Evolutionary conservation across 2,888 invertebrate species (phyloP), one percentile per base, ranked within the genome.

Genomic region (Sarcophaga variegata): DNA sequence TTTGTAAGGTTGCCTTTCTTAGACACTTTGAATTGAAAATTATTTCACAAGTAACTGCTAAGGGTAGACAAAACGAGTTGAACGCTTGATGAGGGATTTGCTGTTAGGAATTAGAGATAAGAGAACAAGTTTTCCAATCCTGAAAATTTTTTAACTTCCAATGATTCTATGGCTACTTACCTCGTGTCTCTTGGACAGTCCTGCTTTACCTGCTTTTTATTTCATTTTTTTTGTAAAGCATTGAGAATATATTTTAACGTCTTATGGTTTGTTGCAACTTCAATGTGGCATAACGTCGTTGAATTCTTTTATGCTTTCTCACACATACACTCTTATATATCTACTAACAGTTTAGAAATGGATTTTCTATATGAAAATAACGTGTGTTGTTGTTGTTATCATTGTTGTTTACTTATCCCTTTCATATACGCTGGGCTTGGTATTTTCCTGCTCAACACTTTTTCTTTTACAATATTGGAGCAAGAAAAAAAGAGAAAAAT

Each of bases 261-360:
- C 67, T 83, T 54, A 80, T 20, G 79, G 72, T 87, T 81, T 78
- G 79, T 84, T 88, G 82, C 74, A 78, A 83, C 81, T 83, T 64
- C 81, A 88, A 80, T 86, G 75, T 84, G 62, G 79, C 87, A 81
- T 78, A 84, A 84, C 70, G 54, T 59, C 81, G 54, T 63, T 71
- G 49, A 49, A 49, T 49, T 49, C 8, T 11, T 49, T 14, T 11
- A 49, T 14, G 11, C 49, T 14, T 49, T 49, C 49, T 4, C 12
- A 49, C 14, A 49, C 49, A 4, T 49, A 49, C 49, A 14, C 49
- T 49, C 37, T 37, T 37, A 37, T 37, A 37, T 37, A 37, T 37
- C 67, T 81, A 60, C 71, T 64, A 63, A 60, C 81, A 66, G 69
- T 70, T 54, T 49, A 47, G 64, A 76, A 70, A 66, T 63, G 77